A percentile compares a stretch with the other conserved stretches of the same genome.
Evolutionary conservation across 2,888 invertebrate species (phyloP).

Genomic region (Unio delphinus): DNA sequence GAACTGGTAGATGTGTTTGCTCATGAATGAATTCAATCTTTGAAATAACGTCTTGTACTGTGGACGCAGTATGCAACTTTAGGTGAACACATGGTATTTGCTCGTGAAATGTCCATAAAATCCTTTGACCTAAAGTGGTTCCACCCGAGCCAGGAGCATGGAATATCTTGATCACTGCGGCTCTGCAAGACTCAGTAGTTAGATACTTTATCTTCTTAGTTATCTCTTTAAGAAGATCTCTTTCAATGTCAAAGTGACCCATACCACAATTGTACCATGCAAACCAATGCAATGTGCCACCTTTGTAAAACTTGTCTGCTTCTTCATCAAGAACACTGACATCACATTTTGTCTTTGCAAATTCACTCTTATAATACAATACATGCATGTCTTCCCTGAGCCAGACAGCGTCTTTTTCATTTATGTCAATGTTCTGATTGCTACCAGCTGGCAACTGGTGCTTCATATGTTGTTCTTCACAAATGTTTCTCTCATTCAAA

Average conservation of each 20-base stretch:
- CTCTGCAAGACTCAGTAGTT: slow-evolving; percentile 13
- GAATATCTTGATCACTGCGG: slow-evolving; percentile 20
- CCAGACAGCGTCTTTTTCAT: slow-evolving; percentile 24
- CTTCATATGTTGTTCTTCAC: neutral
- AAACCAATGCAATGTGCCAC: slow-evolving; percentile 38
- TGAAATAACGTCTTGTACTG: slow-evolving; percentile 17
- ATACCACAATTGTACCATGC: slow-evolving; percentile 25
- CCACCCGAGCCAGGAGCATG: slow-evolving; percentile 46
- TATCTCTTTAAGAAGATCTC: slow-evolving; percentile 20
- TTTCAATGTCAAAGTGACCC: slow-evolving; percentile 25
- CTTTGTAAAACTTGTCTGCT: slow-evolving; percentile 33
- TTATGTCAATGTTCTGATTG: slow-evolving; percentile 4
- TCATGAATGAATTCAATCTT: slow-evolving; percentile 26
- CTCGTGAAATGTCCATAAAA: slow-evolving; percentile 30
- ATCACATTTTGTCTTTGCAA: slow-evolving; percentile 7
- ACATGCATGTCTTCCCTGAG: slow-evolving; percentile 36
- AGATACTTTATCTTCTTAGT: slow-evolving; percentile 14
- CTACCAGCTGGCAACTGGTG: no score
- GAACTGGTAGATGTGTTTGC: slow-evolving; percentile 23
- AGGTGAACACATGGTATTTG: slow-evolving; percentile 32
- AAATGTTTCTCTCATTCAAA: no score
- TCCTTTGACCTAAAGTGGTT: slow-evolving; percentile 40
- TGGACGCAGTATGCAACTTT: slow-evolving; percentile 14
- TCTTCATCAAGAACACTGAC: slow-evolving; percentile 22
- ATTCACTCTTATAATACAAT: slow-evolving; percentile 26